Conservation (phyloP, 2,797 vertebrate genomes). For the Phataginus tricuspis region DNA sequence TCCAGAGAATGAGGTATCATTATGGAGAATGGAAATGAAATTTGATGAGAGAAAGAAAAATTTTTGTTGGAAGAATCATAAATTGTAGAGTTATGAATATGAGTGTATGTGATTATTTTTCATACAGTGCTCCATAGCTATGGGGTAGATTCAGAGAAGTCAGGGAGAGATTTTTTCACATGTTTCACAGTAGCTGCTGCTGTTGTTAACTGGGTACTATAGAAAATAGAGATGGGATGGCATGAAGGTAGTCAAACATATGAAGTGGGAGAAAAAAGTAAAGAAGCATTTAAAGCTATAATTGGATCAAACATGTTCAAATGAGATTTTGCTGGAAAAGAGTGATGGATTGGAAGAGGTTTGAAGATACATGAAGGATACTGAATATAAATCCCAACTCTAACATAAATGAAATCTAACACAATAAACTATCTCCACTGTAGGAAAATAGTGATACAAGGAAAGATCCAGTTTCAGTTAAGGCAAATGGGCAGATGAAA, state of each 20-base stretch:
- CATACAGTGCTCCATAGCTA: not conserved
- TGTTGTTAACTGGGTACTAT: not conserved
- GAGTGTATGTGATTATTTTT: not conserved
- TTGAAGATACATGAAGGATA: not conserved
- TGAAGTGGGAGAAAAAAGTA: not conserved
- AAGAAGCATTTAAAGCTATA: not conserved
- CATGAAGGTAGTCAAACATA: not conserved
- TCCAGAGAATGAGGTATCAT: not conserved
- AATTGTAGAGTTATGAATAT: not conserved
- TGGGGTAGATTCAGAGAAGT: not conserved
- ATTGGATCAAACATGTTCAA: not conserved
- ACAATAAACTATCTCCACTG: not conserved
- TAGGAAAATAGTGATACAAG: not conserved
- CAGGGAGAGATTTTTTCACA: not conserved
- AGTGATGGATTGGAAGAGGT: not conserved
- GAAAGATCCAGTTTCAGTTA: not conserved
- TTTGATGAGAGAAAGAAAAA: not conserved
- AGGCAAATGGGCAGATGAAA: not conserved
- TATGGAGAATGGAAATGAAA: not conserved
- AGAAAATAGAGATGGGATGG: not conserved
- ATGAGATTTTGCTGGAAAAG: not conserved
- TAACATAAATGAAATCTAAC: not conserved
- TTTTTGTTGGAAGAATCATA: not conserved
- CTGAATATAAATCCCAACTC: not conserved
- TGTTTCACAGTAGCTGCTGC: not conserved